These are phyloP conservation scores for Plectrocnemia conspersa DNA, from an alignment of 1,140 invertebrate species.

Conservation along the genomic window DNA sequence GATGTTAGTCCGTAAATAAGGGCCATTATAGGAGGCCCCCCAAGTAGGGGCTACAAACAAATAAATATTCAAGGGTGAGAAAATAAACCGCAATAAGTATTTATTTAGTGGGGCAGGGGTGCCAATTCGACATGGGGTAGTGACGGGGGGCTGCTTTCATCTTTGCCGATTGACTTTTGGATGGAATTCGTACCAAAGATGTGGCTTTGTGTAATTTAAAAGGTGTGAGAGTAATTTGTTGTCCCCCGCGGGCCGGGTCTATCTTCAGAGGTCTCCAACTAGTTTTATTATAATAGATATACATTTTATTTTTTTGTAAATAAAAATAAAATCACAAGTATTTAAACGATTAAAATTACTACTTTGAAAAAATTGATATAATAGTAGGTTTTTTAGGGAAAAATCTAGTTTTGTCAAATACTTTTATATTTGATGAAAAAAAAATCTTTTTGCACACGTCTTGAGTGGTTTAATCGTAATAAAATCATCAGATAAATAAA, in stretches of 20 bases:
- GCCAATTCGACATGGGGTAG: background rate
- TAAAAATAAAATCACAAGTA: no score
- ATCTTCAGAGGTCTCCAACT: conserved; percentile 7
- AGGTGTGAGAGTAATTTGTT: conserved; percentile 26
- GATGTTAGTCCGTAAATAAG: conserved; percentile 16
- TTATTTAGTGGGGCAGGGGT: conserved; percentile 18
- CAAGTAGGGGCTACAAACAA: conserved; percentile 7
- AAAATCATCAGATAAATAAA: no score
- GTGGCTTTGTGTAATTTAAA: conserved; percentile 26
- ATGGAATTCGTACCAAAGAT: conserved; percentile 22
- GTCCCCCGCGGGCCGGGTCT: conserved; percentile 16
- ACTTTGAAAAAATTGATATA: no score
- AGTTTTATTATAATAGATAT: no score
- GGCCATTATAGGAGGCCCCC: conserved; percentile 2
- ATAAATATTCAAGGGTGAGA: conserved; percentile 16
- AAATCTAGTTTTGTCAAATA: no score
- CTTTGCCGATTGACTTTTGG: conserved; percentile 23
- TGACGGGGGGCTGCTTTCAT: conserved; percentile 15
- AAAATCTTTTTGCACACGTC: no score
- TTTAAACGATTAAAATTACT: no score
- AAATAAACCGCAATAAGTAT: conserved; percentile 25
- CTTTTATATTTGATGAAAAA: no score
- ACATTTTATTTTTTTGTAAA: no score
- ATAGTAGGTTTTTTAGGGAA: no score
- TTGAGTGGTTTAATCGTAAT: no score